Base-by-base conservation (phyloP, 2,888 invertebrate genomes). In the Bembecia ichneumoniformis region DNA sequence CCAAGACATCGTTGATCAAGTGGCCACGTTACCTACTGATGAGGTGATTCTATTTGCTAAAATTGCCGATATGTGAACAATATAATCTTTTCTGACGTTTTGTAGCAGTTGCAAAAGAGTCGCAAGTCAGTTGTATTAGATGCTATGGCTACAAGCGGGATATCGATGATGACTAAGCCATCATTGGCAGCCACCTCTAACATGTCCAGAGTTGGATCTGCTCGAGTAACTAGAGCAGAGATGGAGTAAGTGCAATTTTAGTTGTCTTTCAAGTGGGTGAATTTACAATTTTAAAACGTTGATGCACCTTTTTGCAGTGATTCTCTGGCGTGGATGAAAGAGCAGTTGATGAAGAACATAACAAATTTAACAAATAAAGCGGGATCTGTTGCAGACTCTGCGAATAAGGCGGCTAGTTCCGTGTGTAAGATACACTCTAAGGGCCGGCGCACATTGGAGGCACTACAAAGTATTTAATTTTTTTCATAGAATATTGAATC, bases 121-220 rank as follows among this genome's bases (percentile, higher is more conserved):
- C 60, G 56, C 48, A 72, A 71, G 55, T 67, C 68, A 2, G 64
- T 66, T 3, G 63, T 55, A 9, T 64, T 66, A 20, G 61, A 64
- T 47, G 55, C 62, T 0, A 52, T 52, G 44, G 50, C 51, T 4
- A 53, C 50, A 34, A 15, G n/a, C 1, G 49, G 56, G 52, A 50
- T n/a, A 28, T 28, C 48, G 14, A 20, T 34, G 5, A 46, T 48
- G 35, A 45, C 48, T n/a, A n/a, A n/a, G 35, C 47, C 35, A 35
- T 35, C 35, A 35, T 35, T 7, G 35, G 35, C 35, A 35, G 11
- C 9, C 35, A 7, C n/a, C 35, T 35, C 35, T 11, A 35, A 35
- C n/a, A n/a, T n/a, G 28, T 2, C n/a, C 13, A n/a, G 11, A 40
- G 3, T 14, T 54, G 50, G 13, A 44, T 49, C 10, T 28, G 43